Base-by-base conservation (phyloP, 2,888 invertebrate species). In the Eupsilia transversa region DNA sequence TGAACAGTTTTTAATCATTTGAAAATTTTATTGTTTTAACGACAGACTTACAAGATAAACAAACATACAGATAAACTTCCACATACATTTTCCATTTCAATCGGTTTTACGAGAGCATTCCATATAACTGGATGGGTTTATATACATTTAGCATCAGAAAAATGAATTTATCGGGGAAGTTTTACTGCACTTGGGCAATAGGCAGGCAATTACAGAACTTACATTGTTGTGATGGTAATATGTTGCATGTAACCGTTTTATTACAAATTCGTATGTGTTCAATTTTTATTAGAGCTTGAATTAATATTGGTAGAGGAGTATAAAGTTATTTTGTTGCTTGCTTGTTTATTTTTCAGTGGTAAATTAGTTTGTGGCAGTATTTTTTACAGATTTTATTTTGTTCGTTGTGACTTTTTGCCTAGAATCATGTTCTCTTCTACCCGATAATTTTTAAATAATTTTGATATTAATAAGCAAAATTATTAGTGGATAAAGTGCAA, bases 81-180 rank as follows among this genome's bases (percentile, higher is more conserved):
- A 46, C 12, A n/a, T 30, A 79, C 43, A 6, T 20, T 33, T 79
- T 67, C 67, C 41, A 65, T 70, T 56, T 17, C 49, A 35, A 79
- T 81, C 23, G 43, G 30, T 68, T 83, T 81, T 65, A 81, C 52
- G 74, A 81, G 59, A 59, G 30, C 43, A 14, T 81, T 33, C 41
- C 35, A 49, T 72, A 66, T 67, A 35, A 52, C 63, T 68, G 43
- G 43, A 72, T 70, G 49, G 46, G 72, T 80, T 81, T 83, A 82
- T 88, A 67, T 74, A 82, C 81, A 83, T 85, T 82, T 86, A 83
- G 80, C 82, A 83, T 87, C 72, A 86, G 85, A 88, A 89, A 89
- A 89, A 89, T 89, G 88, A 91, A 92, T 92, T 92, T 92, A 93
- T 91, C 88, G 90, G 75, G 80, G 69, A 90, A 92, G 90, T 92